A percentile compares a stretch with the other conserved stretches of the same genome.
Conservation (phyloP, 2,113 vertebrate species). For the Megalops atlanticus region DNA sequence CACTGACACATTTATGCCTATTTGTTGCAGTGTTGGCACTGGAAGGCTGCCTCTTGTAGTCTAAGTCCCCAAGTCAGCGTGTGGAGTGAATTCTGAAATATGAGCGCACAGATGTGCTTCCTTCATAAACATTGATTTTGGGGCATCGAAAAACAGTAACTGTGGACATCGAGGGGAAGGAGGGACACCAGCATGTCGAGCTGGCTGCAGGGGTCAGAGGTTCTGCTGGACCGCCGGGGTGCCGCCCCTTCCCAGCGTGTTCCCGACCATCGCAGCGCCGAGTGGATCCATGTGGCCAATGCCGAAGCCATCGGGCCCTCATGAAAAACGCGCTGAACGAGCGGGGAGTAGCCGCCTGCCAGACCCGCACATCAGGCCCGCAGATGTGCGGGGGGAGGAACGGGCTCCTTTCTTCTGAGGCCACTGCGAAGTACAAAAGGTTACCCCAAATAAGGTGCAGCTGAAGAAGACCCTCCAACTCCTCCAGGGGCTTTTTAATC, state of each 20-base stretch:
- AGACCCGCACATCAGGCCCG: slow-evolving; percentile 32
- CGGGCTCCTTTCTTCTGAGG: slow-evolving; percentile 24
- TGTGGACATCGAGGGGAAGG: neutral
- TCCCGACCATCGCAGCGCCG: neutral
- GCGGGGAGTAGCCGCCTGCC: neutral
- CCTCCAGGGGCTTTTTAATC: neutral
- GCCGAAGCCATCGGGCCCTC: neutral
- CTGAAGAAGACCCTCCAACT: slow-evolving; percentile 43
- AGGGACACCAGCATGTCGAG: neutral
- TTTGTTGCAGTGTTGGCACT: neutral
- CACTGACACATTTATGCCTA: neutral
- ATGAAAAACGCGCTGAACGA: neutral
- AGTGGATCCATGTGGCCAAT: neutral
- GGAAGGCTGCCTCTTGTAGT: too few species aligned
- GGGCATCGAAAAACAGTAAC: too few species aligned
- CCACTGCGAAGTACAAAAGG: slow-evolving; percentile 58
- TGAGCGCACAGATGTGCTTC: too few species aligned
- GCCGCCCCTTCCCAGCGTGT: neutral
- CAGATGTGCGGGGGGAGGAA: slow-evolving; percentile 34
- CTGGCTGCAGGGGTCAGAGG: neutral
- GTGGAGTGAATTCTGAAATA: too few species aligned
- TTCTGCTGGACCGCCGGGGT: neutral
- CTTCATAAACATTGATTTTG: too few species aligned
- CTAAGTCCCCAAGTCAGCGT: too few species aligned
- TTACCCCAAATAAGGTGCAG: slow-evolving; percentile 66